Evolutionary conservation across 2,888 invertebrate genomes (phyloP).

Genomic region (Drosophila antonietae): DNA sequence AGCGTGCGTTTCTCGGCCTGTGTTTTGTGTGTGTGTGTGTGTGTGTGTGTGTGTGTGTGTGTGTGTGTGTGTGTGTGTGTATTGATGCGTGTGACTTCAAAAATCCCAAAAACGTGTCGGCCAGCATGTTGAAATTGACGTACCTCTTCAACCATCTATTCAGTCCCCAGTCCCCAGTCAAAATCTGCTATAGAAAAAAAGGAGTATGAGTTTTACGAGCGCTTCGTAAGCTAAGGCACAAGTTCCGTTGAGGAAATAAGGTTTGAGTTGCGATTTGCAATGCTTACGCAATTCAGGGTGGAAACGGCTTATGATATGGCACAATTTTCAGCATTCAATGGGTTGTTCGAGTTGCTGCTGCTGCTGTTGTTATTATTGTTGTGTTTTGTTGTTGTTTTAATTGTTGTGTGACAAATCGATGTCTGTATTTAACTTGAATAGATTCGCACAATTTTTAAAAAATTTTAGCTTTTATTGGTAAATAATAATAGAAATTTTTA

Average conservation of each 20-base stretch:
- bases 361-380: not conserved
- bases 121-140: constrained; percentile 76
- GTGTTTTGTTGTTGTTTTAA: not conserved
- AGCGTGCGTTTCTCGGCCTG: constrained; percentile 3
- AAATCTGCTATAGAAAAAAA: constrained; percentile 9
- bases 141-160: constrained; percentile 24
- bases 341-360: constrained; percentile 8
- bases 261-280: constrained; percentile 7
- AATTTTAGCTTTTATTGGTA: not conserved
- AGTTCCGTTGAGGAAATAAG: constrained; percentile 12
- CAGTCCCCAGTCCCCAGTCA: not conserved
- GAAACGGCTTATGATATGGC: constrained; percentile 37
- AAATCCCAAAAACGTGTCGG: constrained; percentile 82
- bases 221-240: constrained; percentile 20
- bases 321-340: constrained; percentile 31
- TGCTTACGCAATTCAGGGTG: constrained; percentile 27
- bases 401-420: constrained; percentile 9
- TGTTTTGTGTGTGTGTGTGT: constrained; percentile 21
- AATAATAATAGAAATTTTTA: not conserved
- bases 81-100: constrained; percentile 77
- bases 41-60: constrained; percentile 21
- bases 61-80: constrained; percentile 29
- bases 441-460: not conserved
- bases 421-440: not conserved
- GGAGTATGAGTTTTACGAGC: constrained; percentile 24